Base-by-base conservation (phyloP, 2,888 invertebrate species). In the Pseudeuparius sepicola region DNA sequence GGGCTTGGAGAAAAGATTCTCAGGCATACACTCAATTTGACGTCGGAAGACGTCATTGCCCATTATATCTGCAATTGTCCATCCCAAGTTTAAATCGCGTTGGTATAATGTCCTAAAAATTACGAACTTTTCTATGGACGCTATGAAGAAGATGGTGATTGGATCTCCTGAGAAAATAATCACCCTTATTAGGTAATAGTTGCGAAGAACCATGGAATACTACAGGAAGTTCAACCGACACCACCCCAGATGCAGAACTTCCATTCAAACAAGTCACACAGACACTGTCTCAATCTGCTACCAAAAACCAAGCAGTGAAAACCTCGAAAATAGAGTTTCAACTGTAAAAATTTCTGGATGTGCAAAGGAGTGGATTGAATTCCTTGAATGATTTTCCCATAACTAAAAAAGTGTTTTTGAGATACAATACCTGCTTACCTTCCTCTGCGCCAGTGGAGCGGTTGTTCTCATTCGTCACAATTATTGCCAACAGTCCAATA, bases 401-500 rank as follows among this genome's bases (percentile, higher is more conserved):
- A 13, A 34, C 35, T 18, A 43, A 39, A 37, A 34, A 39, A 37
- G 14, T 40, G 10, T 40, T 42, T 30, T 26, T 34, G 10, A 31
- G 32, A 25, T 41, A 39, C 14, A 43, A 41, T 24, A 36, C 39
- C 11, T 37, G 37, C 13, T 24, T 41, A 23, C 37, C 35, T 11
- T 39, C 41, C 13, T 43, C 41, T 33, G 43, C 37, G 4, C 34
- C 41, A 13, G 43, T 43, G 14, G 42, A 42, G 24, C 26, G 40
- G 11, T 26, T 40, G 12, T 42, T 40, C 30, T 36, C 29, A 15
- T 37, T 37, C 24, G 37, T 34, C n/a, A 29, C 30, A 9, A 36
- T 34, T 24, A 14, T 35, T 7, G 39, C 29, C 12, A 17, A 13
- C 23, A 31, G n/a, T n/a, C n/a, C n/a, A n/a, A n/a, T 29, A 16